Evolutionary conservation across 2,888 invertebrate genomes (phyloP), one percentile per base, ranked within the genome.

Genomic region (Monochamus alternatus): DNA sequence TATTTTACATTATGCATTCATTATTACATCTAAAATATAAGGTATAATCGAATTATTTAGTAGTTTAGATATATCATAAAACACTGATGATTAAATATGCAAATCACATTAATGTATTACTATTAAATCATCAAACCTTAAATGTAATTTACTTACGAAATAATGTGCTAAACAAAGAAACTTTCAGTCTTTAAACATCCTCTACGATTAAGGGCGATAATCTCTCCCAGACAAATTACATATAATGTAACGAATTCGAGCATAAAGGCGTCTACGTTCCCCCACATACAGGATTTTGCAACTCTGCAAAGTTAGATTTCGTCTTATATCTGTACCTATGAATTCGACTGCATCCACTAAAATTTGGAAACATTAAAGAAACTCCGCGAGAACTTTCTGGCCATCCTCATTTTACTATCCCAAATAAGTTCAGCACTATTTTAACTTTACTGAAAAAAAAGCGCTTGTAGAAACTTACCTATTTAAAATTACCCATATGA

Each of bases 361-460:
- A 81, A 77, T 78, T 78, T 74, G 68, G 67, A 75, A 73, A 70
- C 69, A 74, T 77, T 74, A 70, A 51, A 32, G 65, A 71, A 76
- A 78, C 65, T 74, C 76, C 74, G 51, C 63, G 73, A 78, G 69
- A 75, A 79, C 75, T 79, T 79, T 75, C 31, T 65, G 72, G 71
- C 79, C 77, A 76, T 79, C 81, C 77, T 75, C 81, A 74, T 79
- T 75, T 77, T 71, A 60, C 62, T 73, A 72, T 66, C 62, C 71
- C 77, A 72, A 79, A 78, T 76, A 77, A 77, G 73, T 79, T 76
- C 73, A 73, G 68, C 73, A 70, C 73, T 75, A 73, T 78, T 68
- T 75, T 72, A 73, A 55, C n/a, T 55, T 55, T 52, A 14, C 10
- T 52, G 22, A 22, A 22, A 3, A 9, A 52, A 12, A 52, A 38